A percentile compares a stretch with the other conserved stretches of the same genome.
Conservation (phyloP, 2,113 vertebrate genomes). For the Scomber japonicus region DNA sequence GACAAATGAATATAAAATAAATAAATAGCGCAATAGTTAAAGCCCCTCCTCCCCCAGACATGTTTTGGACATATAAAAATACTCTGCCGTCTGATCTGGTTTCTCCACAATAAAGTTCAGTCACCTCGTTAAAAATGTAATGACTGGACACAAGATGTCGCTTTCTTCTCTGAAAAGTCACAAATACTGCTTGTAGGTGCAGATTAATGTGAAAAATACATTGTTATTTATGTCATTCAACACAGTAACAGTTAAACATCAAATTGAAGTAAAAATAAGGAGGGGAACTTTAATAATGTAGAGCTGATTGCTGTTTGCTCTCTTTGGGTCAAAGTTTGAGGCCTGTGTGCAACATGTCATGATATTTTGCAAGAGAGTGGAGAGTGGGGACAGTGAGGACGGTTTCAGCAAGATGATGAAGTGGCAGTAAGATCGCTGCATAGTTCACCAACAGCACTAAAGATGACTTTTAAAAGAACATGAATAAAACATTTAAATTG, state of each 20-base stretch:
- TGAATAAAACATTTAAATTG: background rate
- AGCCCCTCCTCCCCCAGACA: too few species aligned
- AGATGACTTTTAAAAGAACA: background rate
- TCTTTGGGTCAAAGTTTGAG: conserved; percentile 34
- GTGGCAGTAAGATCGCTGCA: background rate
- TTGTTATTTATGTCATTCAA: too few species aligned
- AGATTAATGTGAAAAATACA: too few species aligned
- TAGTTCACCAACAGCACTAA: background rate
- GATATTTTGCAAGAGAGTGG: conserved; percentile 8
- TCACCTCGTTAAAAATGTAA: too few species aligned
- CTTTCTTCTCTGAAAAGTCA: too few species aligned
- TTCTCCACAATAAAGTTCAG: too few species aligned
- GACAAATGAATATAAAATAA: background rate
- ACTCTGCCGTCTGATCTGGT: too few species aligned
- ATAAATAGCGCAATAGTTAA: background rate
- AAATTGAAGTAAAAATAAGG: too few species aligned
- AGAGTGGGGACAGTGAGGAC: background rate
- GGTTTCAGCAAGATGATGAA: background rate
- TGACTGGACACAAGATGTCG: too few species aligned
- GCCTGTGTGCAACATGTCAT: background rate
- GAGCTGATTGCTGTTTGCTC: background rate
- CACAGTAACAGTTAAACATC: too few species aligned
- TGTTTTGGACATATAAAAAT: too few species aligned
- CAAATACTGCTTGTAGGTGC: too few species aligned
- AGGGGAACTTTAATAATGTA: background rate